Base-by-base conservation (phyloP, 2,797 vertebrate species). In the Aphelocoma californica region DNA sequence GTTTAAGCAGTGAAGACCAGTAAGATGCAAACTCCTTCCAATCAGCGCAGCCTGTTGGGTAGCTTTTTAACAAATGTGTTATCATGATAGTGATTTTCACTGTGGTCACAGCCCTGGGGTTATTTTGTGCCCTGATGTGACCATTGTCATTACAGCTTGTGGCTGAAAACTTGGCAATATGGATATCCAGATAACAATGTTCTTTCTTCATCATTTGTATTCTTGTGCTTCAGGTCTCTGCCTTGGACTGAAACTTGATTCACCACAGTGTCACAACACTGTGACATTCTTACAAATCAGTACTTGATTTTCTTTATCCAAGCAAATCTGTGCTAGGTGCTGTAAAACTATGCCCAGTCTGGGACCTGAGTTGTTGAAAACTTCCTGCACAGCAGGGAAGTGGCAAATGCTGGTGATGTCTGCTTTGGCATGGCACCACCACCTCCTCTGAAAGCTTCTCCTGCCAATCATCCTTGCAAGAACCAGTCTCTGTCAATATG, bases 331-430 rank as follows among this genome's bases (percentile, higher is more conserved):
- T 81, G 51, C 20, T 71, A 56, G 31, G 5, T 3, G 1, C 25
- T 34, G 20, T 70, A 53, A 17, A 32, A 10, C 36, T n/a, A 3
- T 18, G 17, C 8, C 67, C 34, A 66, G 40, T 66, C 58, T 88
- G 28, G 34, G 34, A 50, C 21, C 5, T 26, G 31, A 84, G 12
- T 25, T 47, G 25, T 47, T 73, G 25, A 45, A 84, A 92, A n/a
- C 34, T 34, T 61, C 54, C 34, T 50, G 28, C 47, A 50, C 5
- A 40, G 34, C 31, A 90, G 25, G 2, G 0, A 78, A 81, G 32
- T 0, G 0, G 34, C 26, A 88, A 70, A 78, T 1, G 0, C 28
- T 58, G 24, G 4, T 12, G 9, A 12, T 50, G 4, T 54, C 32
- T 28, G 71, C 26, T 72, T 44, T 38, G 32, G 34, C 42, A 54